Evolutionary conservation across 2,797 vertebrate genomes (phyloP), one percentile per base, ranked within the genome.

Genomic region (Gallirallus australis): DNA sequence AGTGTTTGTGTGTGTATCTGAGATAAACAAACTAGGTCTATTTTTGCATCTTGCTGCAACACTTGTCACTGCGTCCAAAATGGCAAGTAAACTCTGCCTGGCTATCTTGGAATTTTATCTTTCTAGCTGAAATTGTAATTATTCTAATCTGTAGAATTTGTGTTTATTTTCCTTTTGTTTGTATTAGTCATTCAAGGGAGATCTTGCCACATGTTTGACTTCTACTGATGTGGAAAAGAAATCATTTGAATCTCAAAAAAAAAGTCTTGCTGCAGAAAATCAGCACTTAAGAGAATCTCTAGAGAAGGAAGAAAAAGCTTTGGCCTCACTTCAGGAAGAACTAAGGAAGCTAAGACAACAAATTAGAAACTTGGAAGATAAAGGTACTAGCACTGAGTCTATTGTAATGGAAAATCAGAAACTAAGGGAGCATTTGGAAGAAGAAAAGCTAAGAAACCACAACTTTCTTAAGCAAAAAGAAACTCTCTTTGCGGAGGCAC

Each of bases 381-480:
- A 96, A 94, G 98, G 98, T 47, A 97, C 97, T 11, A 97, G 96
- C 45, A 88, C 97, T 0, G 98, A 99, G 64, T 97, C 96, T 2
- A 96, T 99, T 81, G 91, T 98, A 63, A 97, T 97, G 11, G 99
- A 99, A 97, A 99, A 99, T 96, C 98, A 98, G 92, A 98, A 97
- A 86, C 98, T 99, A 66, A 99, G 98, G 91, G 98, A 98, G 48
- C 97, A 99, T 95, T 97, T 99, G 92, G 98, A 99, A 89, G 98
- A 99, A 61, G 98, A 99, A 96, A 98, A 98, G 92, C 98, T 98
- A 96, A 97, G 98, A 73, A 93, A 98, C 57, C 94, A 95, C 27
- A 98, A 96, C 92, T 98, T 99, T 85, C 97, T 98, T 19, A 96
- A 80, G 89, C 98, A 99, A 91, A 99, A 98, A 89, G 98, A 98